Conservation (phyloP, 1,140 invertebrate genomes). For the Drosophila sp. region DNA sequence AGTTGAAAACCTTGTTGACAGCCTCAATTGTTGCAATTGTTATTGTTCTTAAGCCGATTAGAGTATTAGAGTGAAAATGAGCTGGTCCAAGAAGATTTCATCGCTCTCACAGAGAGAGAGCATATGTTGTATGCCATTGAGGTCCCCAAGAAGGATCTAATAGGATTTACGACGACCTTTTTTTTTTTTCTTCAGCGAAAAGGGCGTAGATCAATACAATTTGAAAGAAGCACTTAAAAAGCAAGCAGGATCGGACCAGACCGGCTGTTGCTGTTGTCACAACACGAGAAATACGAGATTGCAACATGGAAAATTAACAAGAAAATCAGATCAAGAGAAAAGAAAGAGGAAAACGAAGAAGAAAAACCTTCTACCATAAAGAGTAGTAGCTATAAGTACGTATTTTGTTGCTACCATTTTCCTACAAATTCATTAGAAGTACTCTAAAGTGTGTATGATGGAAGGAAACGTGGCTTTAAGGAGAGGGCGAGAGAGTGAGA, state of each 20-base stretch:
- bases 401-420: conserved; percentile 9
- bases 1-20: conserved; percentile 14
- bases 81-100: neutral
- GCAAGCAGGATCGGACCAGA: neutral
- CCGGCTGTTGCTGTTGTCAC: conserved; percentile 18
- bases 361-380: neutral
- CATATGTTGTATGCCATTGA: conserved; percentile 6
- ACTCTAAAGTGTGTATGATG: neutral
- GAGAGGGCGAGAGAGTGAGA: neutral
- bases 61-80: conserved; percentile 10
- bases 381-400: neutral
- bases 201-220: conserved; percentile 18
- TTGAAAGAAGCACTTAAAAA: conserved; percentile 15
- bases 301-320: conserved; percentile 17
- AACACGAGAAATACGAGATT: conserved; percentile 16
- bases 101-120: neutral
- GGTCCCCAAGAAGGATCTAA: conserved; percentile 16
- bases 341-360: neutral
- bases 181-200: conserved; percentile 9
- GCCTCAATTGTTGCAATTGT: conserved; percentile 15
- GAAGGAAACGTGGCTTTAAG: neutral
- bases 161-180: conserved; percentile 14
- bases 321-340: neutral
- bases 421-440: neutral
- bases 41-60: conserved; percentile 17